Base-by-base conservation (phyloP, 2,113 vertebrate species). In the Silurus asotus region DNA sequence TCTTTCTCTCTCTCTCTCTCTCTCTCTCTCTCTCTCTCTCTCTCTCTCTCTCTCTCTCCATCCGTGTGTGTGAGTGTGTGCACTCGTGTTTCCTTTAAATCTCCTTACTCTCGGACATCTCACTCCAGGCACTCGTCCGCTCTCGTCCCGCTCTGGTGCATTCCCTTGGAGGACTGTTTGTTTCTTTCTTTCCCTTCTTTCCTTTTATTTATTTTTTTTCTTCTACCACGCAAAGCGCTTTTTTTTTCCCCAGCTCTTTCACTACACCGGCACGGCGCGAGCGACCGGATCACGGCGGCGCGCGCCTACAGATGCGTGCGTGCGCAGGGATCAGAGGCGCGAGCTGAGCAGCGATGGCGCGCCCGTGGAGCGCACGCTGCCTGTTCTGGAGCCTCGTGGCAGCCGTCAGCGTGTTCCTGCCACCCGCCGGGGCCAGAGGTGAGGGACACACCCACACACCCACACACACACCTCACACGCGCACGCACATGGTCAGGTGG, bases 331-430 rank as follows among this genome's bases (percentile, higher is more conserved):
- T 92, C 89, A 90, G 87, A 89, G 86, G 81, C 88, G 1, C 81
- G 65, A 88, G 85, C 89, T 20, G 83, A 79, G 89, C 90, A 85
- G 91, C 90, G 90, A 94, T 93, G 94, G 93, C 92, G 93, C 94
- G 90, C 88, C 88, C 92, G 79, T 91, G 91, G 59, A 90, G 90
- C 84, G 93, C 91, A 92, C 88, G 90, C 84, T 91, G 86, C 90
- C 61, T 87, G 88, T 93, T 75, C 92, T 91, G 93, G 69, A 87
- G 89, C 91, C 23, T 92, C 90, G 89, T 94, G 84, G 85, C 87
- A 87, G 88, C 93, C 15, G 88, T 93, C 65, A 90, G 86, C 45
- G 77, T 88, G 49, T 89, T 56, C 28, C 88, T 90, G 69, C 89
- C 89, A 82, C 45, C 74, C 65, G 82, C 89, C 14, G 67, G 77